Conservation (phyloP, 2,888 invertebrate species). For the Mycalesis mineus region DNA sequence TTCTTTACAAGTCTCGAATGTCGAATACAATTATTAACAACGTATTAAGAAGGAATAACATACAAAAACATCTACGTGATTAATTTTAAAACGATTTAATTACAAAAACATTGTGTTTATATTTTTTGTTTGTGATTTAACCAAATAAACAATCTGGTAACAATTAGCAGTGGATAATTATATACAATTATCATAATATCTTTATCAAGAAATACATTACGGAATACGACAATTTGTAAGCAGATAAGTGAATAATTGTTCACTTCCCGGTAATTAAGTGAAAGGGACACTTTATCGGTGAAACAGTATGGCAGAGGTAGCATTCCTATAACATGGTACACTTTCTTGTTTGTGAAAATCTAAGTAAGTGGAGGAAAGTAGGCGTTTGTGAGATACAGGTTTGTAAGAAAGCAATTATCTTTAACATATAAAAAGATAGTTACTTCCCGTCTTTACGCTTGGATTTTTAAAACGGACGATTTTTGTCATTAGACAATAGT, state of each 20-base stretch:
- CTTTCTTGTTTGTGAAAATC: neutral
- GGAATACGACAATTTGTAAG: constrained; percentile 27
- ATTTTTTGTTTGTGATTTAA: neutral
- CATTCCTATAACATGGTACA: neutral
- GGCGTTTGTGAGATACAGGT: no score
- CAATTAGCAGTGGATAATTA: neutral
- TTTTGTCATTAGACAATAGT: no score
- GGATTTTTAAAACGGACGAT: no score
- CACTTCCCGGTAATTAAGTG: constrained; percentile 30
- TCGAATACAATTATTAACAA: no score
- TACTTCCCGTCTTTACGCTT: no score
- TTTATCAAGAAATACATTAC: constrained; percentile 15
- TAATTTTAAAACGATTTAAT: no score
- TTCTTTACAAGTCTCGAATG: no score
- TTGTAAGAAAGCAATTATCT: no score
- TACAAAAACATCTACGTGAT: no score
- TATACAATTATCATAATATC: constrained; percentile 16
- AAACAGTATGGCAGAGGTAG: neutral
- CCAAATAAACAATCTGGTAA: neutral
- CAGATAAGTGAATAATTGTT: constrained; percentile 27
- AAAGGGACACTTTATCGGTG: constrained; percentile 25
- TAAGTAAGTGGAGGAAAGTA: neutral
- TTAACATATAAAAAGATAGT: no score
- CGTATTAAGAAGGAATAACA: no score
- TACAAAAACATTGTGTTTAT: neutral